A percentile compares a stretch with the other conserved stretches of the same genome.
Conservation (phyloP, 92 coral and sea anemone species). For the Bergia puertoricense region DNA sequence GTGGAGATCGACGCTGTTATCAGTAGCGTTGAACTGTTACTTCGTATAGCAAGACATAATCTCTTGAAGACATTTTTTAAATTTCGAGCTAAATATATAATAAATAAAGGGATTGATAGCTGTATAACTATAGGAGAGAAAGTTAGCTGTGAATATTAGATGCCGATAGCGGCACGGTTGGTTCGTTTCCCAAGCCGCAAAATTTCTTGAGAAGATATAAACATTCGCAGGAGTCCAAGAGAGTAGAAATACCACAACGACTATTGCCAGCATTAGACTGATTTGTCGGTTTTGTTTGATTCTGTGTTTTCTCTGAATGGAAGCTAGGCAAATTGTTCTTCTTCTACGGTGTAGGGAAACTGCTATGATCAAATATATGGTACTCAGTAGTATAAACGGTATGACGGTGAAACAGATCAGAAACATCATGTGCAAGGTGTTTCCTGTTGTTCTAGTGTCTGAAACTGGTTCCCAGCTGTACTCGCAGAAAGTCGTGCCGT, state of each 20-base stretch:
- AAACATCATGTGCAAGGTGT: constrained; percentile 9
- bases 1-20: background rate
- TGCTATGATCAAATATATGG: background rate
- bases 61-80: background rate
- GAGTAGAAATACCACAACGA: constrained; percentile 14
- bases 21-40: background rate
- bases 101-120: constrained; percentile 28
- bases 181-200: constrained; percentile 5
- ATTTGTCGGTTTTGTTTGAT: constrained; percentile 2
- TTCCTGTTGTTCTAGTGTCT: constrained; percentile 23
- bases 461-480: constrained; percentile 8
- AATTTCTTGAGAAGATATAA: constrained; percentile 12
- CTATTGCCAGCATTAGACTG: constrained; percentile 3
- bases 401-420: constrained; percentile 29
- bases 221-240: constrained; percentile 34
- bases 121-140: constrained; percentile 24
- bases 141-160: constrained; percentile 8
- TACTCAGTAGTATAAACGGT: constrained; percentile 9
- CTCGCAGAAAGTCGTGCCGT: background rate
- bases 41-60: background rate
- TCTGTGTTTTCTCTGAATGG: constrained; percentile 4
- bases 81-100: constrained; percentile 1
- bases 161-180: constrained; percentile 25
- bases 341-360: background rate
- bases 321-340: background rate